Evolutionary conservation across 2,113 vertebrate species (phyloP).

Genomic region (Theropithecus gelada): DNA sequence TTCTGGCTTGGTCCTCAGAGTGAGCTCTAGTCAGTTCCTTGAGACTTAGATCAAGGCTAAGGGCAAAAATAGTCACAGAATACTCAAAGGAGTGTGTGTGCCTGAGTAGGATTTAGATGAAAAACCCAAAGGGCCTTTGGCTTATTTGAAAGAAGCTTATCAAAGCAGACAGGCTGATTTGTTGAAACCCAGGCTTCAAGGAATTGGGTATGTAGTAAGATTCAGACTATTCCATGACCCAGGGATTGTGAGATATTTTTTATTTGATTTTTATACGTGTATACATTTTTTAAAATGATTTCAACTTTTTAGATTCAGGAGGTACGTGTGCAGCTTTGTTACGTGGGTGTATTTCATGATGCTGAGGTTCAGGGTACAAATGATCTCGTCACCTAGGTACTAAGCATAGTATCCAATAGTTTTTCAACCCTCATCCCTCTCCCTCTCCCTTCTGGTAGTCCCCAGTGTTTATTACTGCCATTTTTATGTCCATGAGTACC

Average conservation of each 20-base stretch:
- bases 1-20: background rate
- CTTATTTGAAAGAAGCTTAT: background rate
- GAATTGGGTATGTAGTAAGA: background rate
- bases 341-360: no score
- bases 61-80: slow-evolving; percentile 37
- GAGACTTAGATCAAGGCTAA: slow-evolving; percentile 7
- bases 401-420: no score
- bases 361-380: no score
- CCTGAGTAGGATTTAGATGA: slow-evolving; percentile 26
- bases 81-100: background rate
- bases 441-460: no score
- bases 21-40: slow-evolving; percentile 22
- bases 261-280: no score
- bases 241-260: background rate
- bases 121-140: slow-evolving; percentile 14
- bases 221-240: background rate
- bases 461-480: no score
- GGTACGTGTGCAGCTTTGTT: no score
- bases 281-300: no score
- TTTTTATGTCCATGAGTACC: no score
- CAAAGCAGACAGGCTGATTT: background rate
- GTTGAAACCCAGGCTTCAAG: slow-evolving; percentile 26
- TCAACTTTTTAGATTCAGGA: no score
- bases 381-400: no score
- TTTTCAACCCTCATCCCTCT: no score